These are phyloP conservation scores for Hydrolagus colliei DNA, from an alignment of 2,797 vertebrate species.

Conservation along the genomic window DNA sequence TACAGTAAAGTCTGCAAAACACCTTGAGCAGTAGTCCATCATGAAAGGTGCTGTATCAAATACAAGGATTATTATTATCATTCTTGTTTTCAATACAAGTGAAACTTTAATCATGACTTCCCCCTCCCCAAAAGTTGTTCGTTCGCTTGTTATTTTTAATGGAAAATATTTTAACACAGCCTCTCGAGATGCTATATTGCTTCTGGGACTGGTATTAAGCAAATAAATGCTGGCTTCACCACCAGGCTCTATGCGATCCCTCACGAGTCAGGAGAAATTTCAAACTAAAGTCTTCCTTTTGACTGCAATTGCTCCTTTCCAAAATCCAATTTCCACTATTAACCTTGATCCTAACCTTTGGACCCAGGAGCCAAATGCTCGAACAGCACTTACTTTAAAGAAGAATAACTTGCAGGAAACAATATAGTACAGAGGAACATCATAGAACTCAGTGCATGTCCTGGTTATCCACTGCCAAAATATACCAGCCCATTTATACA, in stretches of 20 bases:
- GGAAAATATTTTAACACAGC: not conserved
- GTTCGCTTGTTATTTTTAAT: not conserved
- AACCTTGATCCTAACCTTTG: slow-evolving; percentile 2
- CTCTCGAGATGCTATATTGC: no score
- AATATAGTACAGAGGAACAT: not conserved
- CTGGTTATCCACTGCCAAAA: not conserved
- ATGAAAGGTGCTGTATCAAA: no score
- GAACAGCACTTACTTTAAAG: slow-evolving; percentile 7
- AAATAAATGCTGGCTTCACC: not conserved
- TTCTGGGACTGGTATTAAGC: not conserved
- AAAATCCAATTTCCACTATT: slow-evolving; percentile 17
- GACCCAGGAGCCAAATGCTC: not conserved
- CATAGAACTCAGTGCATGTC: not conserved
- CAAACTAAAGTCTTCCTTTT: not conserved
- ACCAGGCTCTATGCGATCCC: not conserved
- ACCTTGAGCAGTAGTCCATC: no score
- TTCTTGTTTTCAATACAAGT: no score
- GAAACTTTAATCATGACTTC: not conserved
- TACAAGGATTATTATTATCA: no score
- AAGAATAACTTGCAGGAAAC: not conserved
- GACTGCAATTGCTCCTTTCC: not conserved
- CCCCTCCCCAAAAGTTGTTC: not conserved
- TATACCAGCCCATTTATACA: not conserved
- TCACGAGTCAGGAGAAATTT: not conserved
- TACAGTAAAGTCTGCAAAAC: no score